Conservation (phyloP, 2,888 invertebrate genomes). For the Eudemis profundana region DNA sequence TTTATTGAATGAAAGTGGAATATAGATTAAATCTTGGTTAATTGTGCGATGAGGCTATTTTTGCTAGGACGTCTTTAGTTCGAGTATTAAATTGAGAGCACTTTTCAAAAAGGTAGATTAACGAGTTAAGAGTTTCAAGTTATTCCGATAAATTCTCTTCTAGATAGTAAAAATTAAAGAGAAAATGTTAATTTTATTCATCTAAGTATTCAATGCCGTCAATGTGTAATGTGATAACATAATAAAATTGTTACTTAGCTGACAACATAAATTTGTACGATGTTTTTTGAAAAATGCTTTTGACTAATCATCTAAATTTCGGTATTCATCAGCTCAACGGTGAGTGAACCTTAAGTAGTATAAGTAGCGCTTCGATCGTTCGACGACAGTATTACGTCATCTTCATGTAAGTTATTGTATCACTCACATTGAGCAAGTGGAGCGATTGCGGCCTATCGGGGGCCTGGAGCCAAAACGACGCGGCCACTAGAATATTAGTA, state of each 20-base stretch:
- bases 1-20: neutral
- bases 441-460: slow-evolving; percentile 3
- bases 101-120: neutral
- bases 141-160: too few relatives aligned
- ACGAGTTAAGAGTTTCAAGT: neutral
- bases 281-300: too few relatives aligned
- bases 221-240: too few relatives aligned
- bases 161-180: too few relatives aligned
- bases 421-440: slow-evolving; percentile 40
- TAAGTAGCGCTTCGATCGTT: neutral
- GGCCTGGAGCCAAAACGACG: slow-evolving; percentile 1
- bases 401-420: slow-evolving; percentile 21
- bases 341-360: slow-evolving; percentile 8
- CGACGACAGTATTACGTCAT: slow-evolving; percentile 36
- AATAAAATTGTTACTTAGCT: too few relatives aligned
- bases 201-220: too few relatives aligned
- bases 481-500: neutral
- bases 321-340: slow-evolving; percentile 8
- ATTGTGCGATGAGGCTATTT: neutral
- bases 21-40: neutral
- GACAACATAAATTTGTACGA: too few relatives aligned
- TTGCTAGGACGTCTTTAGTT: neutral
- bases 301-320: slow-evolving; percentile 3
- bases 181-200: too few relatives aligned
- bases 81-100: neutral